These are phyloP conservation scores for Drosophila putrida DNA, from an alignment of 2,888 invertebrate genomes.

Conservation along the genomic window DNA sequence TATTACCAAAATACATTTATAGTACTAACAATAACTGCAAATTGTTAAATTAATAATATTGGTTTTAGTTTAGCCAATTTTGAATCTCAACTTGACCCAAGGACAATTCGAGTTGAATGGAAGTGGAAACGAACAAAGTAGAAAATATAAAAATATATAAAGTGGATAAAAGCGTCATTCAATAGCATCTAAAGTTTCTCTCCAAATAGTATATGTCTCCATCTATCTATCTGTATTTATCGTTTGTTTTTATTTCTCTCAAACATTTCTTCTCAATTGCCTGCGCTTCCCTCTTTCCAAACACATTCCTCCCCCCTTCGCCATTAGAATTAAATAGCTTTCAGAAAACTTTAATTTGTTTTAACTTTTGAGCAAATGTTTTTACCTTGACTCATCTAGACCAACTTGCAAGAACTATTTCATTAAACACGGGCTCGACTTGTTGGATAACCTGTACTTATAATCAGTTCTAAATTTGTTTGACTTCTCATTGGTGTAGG, in stretches of 20 bases:
- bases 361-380: constrained; percentile 26
- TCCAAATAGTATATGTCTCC: constrained; percentile 7
- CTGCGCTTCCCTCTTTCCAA: not conserved
- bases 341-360: constrained; percentile 26
- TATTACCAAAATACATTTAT: too few relatives aligned
- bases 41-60: constrained; percentile 7
- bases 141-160: not conserved
- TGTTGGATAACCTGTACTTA: constrained; percentile 2
- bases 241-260: constrained; percentile 4
- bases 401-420: constrained; percentile 13
- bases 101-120: not conserved
- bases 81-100: constrained; percentile 6
- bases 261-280: not conserved
- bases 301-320: not conserved
- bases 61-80: constrained; percentile 14
- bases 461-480: constrained; percentile 3
- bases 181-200: constrained; percentile 12
- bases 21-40: not conserved
- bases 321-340: constrained; percentile 24
- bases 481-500: constrained; percentile 2
- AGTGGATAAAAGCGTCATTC: not conserved
- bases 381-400: constrained; percentile 22
- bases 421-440: constrained; percentile 3
- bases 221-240: not conserved
- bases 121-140: constrained; percentile 1